Evolutionary conservation across 1,140 invertebrate species (phyloP).

Genomic region (Papilio xuthus): DNA sequence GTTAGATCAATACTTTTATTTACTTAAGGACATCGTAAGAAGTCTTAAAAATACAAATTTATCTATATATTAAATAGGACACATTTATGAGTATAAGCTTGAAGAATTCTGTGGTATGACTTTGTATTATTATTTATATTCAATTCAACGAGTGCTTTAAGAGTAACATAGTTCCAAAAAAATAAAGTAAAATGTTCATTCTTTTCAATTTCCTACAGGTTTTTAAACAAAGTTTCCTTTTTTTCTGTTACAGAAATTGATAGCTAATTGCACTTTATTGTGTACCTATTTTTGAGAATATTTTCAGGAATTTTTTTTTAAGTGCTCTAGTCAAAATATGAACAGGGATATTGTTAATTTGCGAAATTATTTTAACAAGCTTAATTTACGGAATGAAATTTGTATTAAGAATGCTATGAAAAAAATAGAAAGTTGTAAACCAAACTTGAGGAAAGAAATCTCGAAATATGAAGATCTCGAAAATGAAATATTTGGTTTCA

Average conservation of each 20-base stretch:
- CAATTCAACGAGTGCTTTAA: too few relatives aligned
- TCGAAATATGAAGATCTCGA: slow-evolving; percentile 17
- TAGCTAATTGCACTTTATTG: not conserved
- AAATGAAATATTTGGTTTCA: slow-evolving; percentile 23
- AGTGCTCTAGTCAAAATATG: slow-evolving; percentile 10
- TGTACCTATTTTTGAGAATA: not conserved
- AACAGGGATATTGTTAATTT: slow-evolving; percentile 60
- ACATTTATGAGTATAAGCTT: not conserved
- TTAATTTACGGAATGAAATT: slow-evolving; percentile 57
- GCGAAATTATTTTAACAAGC: slow-evolving; percentile 50
- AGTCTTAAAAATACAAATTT: not conserved
- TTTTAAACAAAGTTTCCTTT: too few relatives aligned
- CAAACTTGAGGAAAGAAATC: slow-evolving; percentile 12
- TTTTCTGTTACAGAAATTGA: not conserved
- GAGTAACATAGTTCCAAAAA: too few relatives aligned
- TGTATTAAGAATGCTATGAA: slow-evolving; percentile 48
- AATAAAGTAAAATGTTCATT: too few relatives aligned
- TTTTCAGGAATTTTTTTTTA: not conserved
- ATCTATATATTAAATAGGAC: not conserved
- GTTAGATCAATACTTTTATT: not conserved
- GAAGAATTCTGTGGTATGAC: not conserved
- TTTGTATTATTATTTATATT: too few relatives aligned
- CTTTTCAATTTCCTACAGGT: too few relatives aligned
- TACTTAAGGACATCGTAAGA: not conserved
- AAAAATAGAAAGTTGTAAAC: slow-evolving; percentile 40